Conservation (phyloP, 2,113 vertebrate species). For the Dolichallabes microphthalmus region DNA sequence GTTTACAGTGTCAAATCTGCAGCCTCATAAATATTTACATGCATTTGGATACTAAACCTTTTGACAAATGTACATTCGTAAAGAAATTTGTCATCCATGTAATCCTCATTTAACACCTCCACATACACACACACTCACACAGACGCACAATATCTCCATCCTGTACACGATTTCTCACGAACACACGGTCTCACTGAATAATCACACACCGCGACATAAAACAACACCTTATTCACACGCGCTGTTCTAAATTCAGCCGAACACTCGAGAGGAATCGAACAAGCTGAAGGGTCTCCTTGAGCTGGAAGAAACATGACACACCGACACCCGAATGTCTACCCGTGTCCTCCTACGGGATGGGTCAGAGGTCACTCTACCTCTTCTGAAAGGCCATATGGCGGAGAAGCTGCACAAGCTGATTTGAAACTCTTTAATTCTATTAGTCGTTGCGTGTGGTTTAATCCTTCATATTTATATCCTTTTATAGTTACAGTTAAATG, state of each 20-base stretch:
- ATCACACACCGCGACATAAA: background rate
- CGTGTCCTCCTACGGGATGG: background rate
- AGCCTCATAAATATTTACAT: background rate
- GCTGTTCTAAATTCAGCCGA: background rate
- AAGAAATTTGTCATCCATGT: background rate
- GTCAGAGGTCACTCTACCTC: background rate
- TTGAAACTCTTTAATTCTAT: background rate
- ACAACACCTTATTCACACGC: conserved; percentile 11
- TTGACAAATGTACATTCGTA: background rate
- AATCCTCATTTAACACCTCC: background rate
- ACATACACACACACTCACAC: background rate
- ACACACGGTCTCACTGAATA: conserved; percentile 7
- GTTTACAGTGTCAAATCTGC: background rate
- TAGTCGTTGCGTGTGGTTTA: background rate
- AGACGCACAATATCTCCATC: too few relatives aligned
- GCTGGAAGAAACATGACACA: background rate
- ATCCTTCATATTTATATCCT: background rate
- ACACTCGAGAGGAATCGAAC: background rate
- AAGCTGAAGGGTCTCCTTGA: background rate
- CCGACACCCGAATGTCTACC: background rate
- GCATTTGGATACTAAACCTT: background rate
- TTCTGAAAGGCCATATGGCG: background rate
- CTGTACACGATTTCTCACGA: too few relatives aligned
- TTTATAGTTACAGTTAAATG: background rate
- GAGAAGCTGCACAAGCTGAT: background rate